These are phyloP conservation scores for Agelastica alni DNA, from an alignment of 2,888 invertebrate species.

Conservation along the genomic window DNA sequence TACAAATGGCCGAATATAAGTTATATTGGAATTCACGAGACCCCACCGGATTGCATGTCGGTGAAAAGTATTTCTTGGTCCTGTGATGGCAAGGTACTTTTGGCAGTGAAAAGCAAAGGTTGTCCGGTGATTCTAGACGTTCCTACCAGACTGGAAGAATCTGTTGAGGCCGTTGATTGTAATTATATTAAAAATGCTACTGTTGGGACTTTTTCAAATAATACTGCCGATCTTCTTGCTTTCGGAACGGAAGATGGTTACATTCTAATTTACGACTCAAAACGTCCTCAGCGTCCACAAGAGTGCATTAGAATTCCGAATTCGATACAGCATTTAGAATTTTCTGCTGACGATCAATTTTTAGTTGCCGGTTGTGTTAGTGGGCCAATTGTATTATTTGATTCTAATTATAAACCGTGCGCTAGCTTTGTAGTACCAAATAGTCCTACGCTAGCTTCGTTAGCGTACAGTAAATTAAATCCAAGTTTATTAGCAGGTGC, in stretches of 20 bases:
- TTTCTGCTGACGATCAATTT: slow-evolving; percentile 43
- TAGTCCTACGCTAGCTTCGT: slow-evolving; percentile 35
- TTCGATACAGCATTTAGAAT: slow-evolving; percentile 42
- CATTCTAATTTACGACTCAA: slow-evolving; percentile 43
- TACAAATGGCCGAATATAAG: slow-evolving; percentile 60
- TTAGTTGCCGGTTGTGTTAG: slow-evolving; percentile 37
- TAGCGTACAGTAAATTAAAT: slow-evolving; percentile 33
- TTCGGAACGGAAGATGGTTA: slow-evolving; percentile 44
- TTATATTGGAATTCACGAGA: slow-evolving; percentile 39
- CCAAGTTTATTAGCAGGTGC: slow-evolving; percentile 36
- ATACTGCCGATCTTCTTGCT: slow-evolving; percentile 36
- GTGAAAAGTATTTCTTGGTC: slow-evolving; percentile 49
- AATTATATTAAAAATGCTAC: slow-evolving; percentile 32
- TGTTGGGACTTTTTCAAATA: slow-evolving; percentile 41
- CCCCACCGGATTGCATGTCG: slow-evolving; percentile 37
- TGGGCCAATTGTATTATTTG: slow-evolving; percentile 38
- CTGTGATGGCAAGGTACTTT: slow-evolving; percentile 43
- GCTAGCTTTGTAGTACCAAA: slow-evolving; percentile 40
- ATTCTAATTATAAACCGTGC: slow-evolving; percentile 34
- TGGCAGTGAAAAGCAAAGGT: slow-evolving; percentile 43
- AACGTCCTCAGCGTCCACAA: slow-evolving; percentile 17
- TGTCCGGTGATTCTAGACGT: slow-evolving; percentile 36
- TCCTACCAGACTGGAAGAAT: slow-evolving; percentile 27
- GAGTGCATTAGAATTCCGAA: slow-evolving; percentile 11
- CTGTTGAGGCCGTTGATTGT: slow-evolving; percentile 25